Evolutionary conservation across 2,888 invertebrate species (phyloP).

Genomic region (Pollenia labialis): DNA sequence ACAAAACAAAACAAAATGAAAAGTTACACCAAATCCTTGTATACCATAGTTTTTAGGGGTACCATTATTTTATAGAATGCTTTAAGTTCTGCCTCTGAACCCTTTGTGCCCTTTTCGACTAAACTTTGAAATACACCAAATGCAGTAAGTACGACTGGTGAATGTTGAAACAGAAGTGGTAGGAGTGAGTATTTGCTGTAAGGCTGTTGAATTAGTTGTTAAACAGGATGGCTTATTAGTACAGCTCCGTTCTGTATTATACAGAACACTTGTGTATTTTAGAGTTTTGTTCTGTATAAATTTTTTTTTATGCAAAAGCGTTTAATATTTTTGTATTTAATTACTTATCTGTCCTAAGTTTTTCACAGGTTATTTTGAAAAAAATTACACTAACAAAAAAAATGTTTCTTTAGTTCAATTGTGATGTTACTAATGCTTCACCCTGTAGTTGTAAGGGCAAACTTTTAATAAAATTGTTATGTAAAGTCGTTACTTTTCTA

Average conservation of each 20-base stretch:
- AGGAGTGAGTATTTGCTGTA: slow-evolving; percentile 29
- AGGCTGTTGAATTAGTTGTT: slow-evolving; percentile 15
- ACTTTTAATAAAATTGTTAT: slow-evolving; percentile 71
- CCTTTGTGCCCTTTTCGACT: neutral
- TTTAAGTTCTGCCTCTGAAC: slow-evolving; percentile 17
- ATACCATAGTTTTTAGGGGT: slow-evolving; percentile 37
- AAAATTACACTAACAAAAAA: too few relatives aligned
- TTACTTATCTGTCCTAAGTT: too few relatives aligned
- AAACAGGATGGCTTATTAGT: too few relatives aligned
- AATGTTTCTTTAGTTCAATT: too few relatives aligned
- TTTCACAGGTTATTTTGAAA: too few relatives aligned
- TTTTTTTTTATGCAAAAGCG: too few relatives aligned
- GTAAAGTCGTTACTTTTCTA: slow-evolving; percentile 67
- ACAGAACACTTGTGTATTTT: too few relatives aligned
- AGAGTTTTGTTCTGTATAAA: too few relatives aligned
- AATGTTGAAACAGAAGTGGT: neutral
- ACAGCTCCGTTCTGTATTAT: too few relatives aligned
- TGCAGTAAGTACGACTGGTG: slow-evolving; percentile 10
- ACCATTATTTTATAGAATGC: slow-evolving; percentile 43
- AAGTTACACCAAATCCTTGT: slow-evolving; percentile 55
- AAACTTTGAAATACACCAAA: neutral
- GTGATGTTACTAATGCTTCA: too few relatives aligned
- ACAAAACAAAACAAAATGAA: slow-evolving; percentile 12
- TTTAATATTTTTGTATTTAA: too few relatives aligned
- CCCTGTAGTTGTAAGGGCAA: slow-evolving; percentile 58